Conservation (phyloP, 1,140 invertebrate species). For the Pomacea maculata region DNA sequence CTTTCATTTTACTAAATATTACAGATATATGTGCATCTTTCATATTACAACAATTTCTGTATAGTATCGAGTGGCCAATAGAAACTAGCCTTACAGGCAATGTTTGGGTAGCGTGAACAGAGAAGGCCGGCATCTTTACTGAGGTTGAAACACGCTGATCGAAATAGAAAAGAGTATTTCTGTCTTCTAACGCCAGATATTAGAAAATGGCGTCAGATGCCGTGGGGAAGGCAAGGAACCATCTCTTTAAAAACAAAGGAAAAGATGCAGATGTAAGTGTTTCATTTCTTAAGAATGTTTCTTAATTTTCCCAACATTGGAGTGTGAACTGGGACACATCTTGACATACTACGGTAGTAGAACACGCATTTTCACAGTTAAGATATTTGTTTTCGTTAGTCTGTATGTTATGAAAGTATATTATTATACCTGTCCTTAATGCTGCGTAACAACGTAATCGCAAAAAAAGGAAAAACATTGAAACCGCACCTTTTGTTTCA, state of each 20-base stretch:
- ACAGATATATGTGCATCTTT: too few relatives aligned
- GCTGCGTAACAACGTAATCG: too few relatives aligned
- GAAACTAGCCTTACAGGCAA: conserved; percentile 1
- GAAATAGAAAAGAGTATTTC: conserved; percentile 8
- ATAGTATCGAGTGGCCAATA: background rate
- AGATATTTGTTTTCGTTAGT: background rate
- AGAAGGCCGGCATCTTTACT: conserved; percentile 25
- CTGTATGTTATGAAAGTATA: too few relatives aligned
- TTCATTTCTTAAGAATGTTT: conserved; percentile 19
- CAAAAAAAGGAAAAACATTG: too few relatives aligned
- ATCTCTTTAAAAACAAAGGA: conserved; percentile 96
- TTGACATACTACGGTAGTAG: background rate
- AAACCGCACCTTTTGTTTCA: too few relatives aligned
- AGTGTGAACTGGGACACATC: background rate
- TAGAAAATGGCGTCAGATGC: conserved; percentile 35
- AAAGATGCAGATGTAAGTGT: conserved; percentile 94
- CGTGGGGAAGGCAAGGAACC: conserved; percentile 71
- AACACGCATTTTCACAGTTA: background rate
- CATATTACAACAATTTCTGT: too few relatives aligned
- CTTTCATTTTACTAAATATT: too few relatives aligned
- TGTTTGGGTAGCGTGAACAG: conserved; percentile 16
- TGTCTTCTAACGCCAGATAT: background rate
- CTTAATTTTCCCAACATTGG: conserved; percentile 24
- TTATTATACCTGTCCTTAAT: too few relatives aligned
- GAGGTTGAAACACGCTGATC: conserved; percentile 20